Conservation (phyloP, 2,888 invertebrate species). For the Scaptomyza flava region DNA sequence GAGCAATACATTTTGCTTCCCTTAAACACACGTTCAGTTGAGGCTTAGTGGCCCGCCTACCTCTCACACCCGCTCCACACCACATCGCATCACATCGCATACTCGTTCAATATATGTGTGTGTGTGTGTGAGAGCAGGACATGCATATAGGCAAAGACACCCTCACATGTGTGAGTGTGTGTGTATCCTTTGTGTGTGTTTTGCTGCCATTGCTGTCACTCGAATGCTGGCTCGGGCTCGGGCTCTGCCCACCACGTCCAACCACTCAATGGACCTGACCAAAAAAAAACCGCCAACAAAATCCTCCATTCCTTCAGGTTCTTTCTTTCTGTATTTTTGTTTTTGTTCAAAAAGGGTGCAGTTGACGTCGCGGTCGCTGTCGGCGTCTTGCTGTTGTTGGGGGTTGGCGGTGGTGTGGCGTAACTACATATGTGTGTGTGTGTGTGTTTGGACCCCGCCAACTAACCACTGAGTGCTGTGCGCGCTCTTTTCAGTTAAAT, state of each 20-base stretch:
- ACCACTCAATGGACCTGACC: slow-evolving; percentile 78
- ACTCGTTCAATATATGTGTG: background rate
- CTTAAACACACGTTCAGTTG: slow-evolving; percentile 52
- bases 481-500: slow-evolving; percentile 46
- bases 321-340: slow-evolving; percentile 23
- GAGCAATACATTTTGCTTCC: slow-evolving; percentile 80
- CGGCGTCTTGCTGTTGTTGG: slow-evolving; percentile 41
- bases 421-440: background rate
- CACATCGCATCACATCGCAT: background rate
- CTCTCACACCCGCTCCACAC: slow-evolving; percentile 28
- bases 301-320: slow-evolving; percentile 35
- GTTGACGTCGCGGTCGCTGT: slow-evolving; percentile 45
- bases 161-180: slow-evolving; percentile 32
- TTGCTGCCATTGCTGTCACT: slow-evolving; percentile 68
- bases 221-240: slow-evolving; percentile 24
- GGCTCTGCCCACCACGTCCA: slow-evolving; percentile 67
- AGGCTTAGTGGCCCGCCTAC: slow-evolving; percentile 36
- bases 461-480: slow-evolving; percentile 13
- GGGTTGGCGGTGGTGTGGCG: slow-evolving; percentile 1
- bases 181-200: slow-evolving; percentile 3
- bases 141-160: slow-evolving; percentile 58
- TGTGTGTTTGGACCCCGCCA: slow-evolving; percentile 15
- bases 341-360: slow-evolving; percentile 63
- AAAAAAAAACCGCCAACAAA: slow-evolving; percentile 22
- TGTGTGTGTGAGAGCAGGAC: slow-evolving; percentile 48